phyloP scores from a whole-genome alignment of 2,113 vertebrate genomes.

The Balaenoptera acutorostrata region DNA sequence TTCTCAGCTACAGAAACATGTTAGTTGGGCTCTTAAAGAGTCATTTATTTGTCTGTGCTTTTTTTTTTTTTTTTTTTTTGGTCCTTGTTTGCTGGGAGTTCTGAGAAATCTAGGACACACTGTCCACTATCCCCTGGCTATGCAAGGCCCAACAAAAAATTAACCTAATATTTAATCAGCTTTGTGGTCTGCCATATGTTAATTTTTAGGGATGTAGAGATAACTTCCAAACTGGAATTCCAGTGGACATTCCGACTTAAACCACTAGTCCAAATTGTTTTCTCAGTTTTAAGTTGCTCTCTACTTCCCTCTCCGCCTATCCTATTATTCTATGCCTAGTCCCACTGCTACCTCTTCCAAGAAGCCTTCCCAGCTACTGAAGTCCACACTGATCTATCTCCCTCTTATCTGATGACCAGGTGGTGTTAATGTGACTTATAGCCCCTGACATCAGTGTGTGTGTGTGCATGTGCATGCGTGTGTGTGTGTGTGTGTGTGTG shows the following conservation, averaged over 20 bases:
- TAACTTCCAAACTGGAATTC: neutral
- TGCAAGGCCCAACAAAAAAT: neutral
- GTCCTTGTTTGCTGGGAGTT: neutral
- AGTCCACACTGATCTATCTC: neutral
- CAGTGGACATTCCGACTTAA: neutral
- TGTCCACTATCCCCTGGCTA: neutral
- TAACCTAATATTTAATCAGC: neutral
- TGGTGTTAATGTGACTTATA: neutral
- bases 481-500: neutral
- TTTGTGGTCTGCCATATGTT: neutral
- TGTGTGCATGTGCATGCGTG: neutral
- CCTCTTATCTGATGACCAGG: neutral
- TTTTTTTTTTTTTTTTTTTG: neutral
- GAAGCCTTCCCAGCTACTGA: neutral
- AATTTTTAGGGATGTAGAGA: neutral
- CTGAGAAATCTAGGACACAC: neutral
- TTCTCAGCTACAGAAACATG: neutral
- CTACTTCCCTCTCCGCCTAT: neutral
- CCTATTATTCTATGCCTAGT: neutral
- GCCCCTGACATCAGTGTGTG: neutral
- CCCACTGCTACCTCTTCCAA: neutral
- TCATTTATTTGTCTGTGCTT: neutral
- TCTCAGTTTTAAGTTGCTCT: neutral
- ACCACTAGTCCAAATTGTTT: neutral
- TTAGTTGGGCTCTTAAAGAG: neutral